Conservation (phyloP, 2,888 invertebrate species). For the Myopa tessellatipennis region DNA sequence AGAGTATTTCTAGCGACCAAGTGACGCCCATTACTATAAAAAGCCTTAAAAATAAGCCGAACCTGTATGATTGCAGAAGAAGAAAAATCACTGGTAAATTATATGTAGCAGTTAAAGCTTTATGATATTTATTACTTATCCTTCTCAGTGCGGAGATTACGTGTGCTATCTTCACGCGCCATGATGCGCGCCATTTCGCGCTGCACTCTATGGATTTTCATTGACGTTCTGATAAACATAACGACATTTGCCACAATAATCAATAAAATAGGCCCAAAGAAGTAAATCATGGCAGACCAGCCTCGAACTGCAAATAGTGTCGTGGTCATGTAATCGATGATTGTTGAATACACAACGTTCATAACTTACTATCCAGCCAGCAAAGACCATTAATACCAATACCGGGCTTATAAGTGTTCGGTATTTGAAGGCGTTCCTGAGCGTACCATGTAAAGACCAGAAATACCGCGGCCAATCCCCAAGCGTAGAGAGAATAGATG, state of each 20-base stretch:
- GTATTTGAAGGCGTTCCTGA: constrained; percentile 56
- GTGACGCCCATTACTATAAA: constrained; percentile 89
- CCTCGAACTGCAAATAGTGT: constrained; percentile 52
- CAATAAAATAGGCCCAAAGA: constrained; percentile 61
- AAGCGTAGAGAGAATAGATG: constrained; percentile 64
- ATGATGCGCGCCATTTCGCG: constrained; percentile 64
- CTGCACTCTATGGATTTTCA: constrained; percentile 64
- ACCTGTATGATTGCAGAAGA: constrained; percentile 69
- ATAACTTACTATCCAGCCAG: constrained; percentile 71
- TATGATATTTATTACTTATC: constrained; percentile 57
- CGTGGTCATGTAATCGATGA: not conserved
- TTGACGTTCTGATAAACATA: constrained; percentile 65
- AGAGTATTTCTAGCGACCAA: constrained; percentile 83
- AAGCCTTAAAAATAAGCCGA: constrained; percentile 81
- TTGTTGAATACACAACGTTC: not conserved
- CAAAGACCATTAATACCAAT: constrained; percentile 71
- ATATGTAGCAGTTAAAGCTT: not conserved
- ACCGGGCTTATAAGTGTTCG: constrained; percentile 67
- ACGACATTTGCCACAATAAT: constrained; percentile 62
- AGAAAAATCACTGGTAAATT: not conserved
- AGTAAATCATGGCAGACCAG: constrained; percentile 65
- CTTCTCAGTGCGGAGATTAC: constrained; percentile 64
- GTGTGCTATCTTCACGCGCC: constrained; percentile 63
- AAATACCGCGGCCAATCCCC: constrained; percentile 61
- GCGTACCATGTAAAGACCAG: constrained; percentile 59